Evolutionary conservation across 2,888 invertebrate genomes (phyloP).

Genomic region (Eupithecia inturbata): DNA sequence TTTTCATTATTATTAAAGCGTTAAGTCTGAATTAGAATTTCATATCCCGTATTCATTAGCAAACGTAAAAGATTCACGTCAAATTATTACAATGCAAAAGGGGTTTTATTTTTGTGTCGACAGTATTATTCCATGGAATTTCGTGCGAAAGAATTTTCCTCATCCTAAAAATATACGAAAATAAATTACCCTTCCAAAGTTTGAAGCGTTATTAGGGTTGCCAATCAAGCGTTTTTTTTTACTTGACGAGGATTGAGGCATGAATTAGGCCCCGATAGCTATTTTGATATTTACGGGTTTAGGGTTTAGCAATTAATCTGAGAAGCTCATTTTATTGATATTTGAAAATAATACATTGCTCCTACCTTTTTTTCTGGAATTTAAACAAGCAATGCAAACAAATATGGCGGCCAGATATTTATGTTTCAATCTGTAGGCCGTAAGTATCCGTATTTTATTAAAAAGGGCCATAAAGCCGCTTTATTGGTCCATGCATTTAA

Average conservation of each 20-base stretch:
- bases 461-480: constrained; percentile 26
- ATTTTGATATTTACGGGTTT: not conserved
- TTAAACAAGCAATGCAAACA: constrained; percentile 19
- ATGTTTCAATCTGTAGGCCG: constrained; percentile 34
- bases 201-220: constrained; percentile 28
- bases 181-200: constrained; percentile 38
- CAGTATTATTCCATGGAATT: constrained; percentile 28
- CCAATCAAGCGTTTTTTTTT: constrained; percentile 26
- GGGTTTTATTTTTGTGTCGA: constrained; percentile 27
- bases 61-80: constrained; percentile 6
- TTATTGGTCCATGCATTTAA: constrained; percentile 27
- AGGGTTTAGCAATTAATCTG: not conserved
- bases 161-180: constrained; percentile 45
- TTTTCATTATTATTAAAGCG: not conserved
- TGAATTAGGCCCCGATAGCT: not conserved
- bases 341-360: not conserved
- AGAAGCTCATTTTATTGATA: not conserved
- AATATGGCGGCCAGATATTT: constrained; percentile 28
- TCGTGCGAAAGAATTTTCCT: constrained; percentile 45
- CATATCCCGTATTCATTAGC: constrained; percentile 8
- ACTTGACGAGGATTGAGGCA: constrained; percentile 15
- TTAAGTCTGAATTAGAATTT: not conserved
- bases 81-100: constrained; percentile 23
- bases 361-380: constrained; percentile 8
- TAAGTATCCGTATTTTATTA: constrained; percentile 29